Percentiles rank a stretch among this genome's conserved stretches.
phyloP scores from a whole-genome alignment of 2,888 invertebrate genomes.

The Synanthedon vespiformis region DNA sequence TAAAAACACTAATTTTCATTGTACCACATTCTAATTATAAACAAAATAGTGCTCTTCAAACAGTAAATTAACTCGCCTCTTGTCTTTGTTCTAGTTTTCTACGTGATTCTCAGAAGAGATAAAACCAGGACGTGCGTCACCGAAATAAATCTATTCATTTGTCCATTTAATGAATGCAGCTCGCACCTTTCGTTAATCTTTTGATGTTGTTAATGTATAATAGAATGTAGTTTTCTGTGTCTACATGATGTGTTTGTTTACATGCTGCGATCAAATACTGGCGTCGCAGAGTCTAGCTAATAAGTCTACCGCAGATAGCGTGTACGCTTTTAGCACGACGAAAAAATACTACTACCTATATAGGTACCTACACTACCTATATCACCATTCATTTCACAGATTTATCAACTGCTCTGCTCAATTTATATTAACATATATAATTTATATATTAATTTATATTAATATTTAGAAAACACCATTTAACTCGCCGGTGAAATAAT shows the following conservation, averaged over 20 bases:
- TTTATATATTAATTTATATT: too few species aligned
- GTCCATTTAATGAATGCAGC: background rate
- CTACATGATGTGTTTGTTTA: too few species aligned
- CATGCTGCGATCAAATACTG: conserved; percentile 10
- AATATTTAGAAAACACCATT: too few species aligned
- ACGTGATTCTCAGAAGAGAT: background rate
- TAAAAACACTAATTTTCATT: conserved; percentile 2
- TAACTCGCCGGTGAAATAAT: too few species aligned
- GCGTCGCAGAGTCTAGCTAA: conserved; percentile 41
- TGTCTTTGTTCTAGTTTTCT: background rate
- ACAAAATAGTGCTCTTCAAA: background rate
- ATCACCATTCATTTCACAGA: too few species aligned
- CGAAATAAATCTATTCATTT: background rate
- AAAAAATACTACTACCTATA: conserved; percentile 7
- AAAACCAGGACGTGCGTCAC: conserved; percentile 2
- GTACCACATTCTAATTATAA: conserved; percentile 2
- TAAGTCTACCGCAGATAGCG: conserved; percentile 5
- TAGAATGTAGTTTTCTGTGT: too few species aligned
- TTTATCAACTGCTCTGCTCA: too few species aligned
- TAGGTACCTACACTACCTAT: too few species aligned
- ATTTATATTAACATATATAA: too few species aligned
- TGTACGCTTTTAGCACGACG: conserved; percentile 10
- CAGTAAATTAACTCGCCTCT: background rate
- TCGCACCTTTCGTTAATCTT: too few species aligned
- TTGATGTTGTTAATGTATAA: too few species aligned